Base-by-base conservation (phyloP, 1,140 invertebrate species). In the Micrasema minimum region DNA sequence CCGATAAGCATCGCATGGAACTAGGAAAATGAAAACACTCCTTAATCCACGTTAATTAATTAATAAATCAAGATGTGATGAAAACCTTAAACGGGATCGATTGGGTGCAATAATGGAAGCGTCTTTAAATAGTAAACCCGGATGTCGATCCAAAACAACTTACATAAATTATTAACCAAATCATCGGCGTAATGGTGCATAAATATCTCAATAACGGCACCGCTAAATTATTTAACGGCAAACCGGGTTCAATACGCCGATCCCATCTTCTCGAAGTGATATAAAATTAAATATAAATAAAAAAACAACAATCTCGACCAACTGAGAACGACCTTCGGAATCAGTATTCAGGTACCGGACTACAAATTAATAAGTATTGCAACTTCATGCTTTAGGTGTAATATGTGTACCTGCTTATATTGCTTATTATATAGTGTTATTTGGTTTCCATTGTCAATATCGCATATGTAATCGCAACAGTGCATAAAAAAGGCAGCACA, bases 201-300 rank as follows among this genome's bases (percentile, higher is more conserved):
- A 59, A 59, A 41, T 20, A 59, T 22, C 18, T 59, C 37, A 41
- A 18, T 59, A 59, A 59, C 55, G 55, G 55, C 35, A 59, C 4
- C 35, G 18, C 55, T 1, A 59, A 59, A 59, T 59, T 59, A 59
- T 59, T 59, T 59, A 59, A 59, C 55, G 55, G 55, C 55, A 59
- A 38, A 38, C 16, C 55, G 35, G 55, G 51, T 20, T 14, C 31
- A 22, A 1, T 38, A 41, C 55, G 37, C 37, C 18, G 18, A 43
- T 18, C 55, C 26, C 51, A 14, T 10, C 18, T 11, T 48, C 16
- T 11, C 16, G 26, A 31, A 31, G 26, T 31, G 26, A 31, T 31
- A 31, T 31, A 4, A 31, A 31, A 31, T 31, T 31, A 31, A 2
- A 31, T 31, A 4, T 31, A 31, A 2, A 31, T 31, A 4, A 4